phyloP scores from a whole-genome alignment of 2,797 vertebrate species.

The Kryptopterus vitreolus region DNA sequence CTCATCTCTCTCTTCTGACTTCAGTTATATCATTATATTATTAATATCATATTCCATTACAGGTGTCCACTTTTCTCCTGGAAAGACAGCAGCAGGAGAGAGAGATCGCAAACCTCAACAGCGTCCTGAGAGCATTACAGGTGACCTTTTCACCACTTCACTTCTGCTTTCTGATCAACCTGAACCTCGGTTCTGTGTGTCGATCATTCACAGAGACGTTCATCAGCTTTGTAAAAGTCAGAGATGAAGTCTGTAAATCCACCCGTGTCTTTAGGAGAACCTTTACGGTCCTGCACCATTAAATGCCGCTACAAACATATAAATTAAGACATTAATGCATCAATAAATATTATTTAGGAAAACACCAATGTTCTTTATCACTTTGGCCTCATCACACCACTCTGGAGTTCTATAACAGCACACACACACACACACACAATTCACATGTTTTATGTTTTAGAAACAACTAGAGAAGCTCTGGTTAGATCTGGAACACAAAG shows the following conservation, averaged over 20 bases:
- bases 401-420: background rate
- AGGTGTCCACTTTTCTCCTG: background rate
- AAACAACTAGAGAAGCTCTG: slow-evolving; percentile 35
- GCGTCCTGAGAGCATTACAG: slow-evolving; percentile 35
- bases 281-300: background rate
- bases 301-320: background rate
- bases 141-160: background rate
- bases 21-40: background rate
- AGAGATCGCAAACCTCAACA: background rate
- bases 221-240: background rate
- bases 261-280: background rate
- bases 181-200: background rate
- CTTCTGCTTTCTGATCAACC: background rate
- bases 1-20: background rate
- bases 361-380: background rate
- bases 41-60: background rate
- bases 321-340: background rate
- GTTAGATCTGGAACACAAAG: slow-evolving; percentile 23
- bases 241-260: background rate
- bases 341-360: background rate
- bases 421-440: background rate
- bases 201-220: background rate
- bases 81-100: background rate
- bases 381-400: background rate
- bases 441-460: slow-evolving; percentile 24